These are phyloP conservation scores for Trachops cirrhosus DNA, from an alignment of 2,797 vertebrate species.

Conservation along the genomic window DNA sequence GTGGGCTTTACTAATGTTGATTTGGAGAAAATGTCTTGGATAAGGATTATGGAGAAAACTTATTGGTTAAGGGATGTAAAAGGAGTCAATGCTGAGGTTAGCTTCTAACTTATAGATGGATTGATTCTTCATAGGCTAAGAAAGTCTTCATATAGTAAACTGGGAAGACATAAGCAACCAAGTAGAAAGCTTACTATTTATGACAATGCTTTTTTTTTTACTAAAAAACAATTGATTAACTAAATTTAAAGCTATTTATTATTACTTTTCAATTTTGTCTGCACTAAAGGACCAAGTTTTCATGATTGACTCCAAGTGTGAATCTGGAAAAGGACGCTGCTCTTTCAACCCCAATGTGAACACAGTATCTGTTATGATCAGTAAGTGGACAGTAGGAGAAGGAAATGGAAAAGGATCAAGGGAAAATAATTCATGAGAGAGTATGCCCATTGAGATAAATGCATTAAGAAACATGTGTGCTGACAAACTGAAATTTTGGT, in stretches of 20 bases:
- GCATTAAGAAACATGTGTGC: background rate
- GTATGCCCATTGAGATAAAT: background rate
- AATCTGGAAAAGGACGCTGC: constrained; percentile 97
- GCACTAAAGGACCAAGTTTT: constrained; percentile 92
- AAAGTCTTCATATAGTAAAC: background rate
- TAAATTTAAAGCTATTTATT: background rate
- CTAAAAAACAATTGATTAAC: background rate
- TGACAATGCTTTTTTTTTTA: background rate
- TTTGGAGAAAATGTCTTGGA: background rate
- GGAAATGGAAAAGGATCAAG: background rate
- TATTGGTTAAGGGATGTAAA: background rate
- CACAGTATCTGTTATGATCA: constrained; percentile 98
- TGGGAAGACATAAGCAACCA: background rate
- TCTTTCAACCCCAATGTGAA: constrained; percentile 98
- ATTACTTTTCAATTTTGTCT: constrained; percentile 55
- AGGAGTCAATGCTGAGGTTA: background rate
- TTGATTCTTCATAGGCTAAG: background rate
- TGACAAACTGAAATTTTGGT: background rate
- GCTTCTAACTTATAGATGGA: background rate
- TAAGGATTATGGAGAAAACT: background rate
- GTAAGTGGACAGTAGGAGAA: constrained; percentile 86
- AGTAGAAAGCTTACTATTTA: background rate
- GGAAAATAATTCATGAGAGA: background rate
- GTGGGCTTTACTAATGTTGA: background rate
- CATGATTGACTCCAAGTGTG: constrained; percentile 92